Conservation (phyloP, 2,888 invertebrate genomes). For the Brachylomia viminalis region DNA sequence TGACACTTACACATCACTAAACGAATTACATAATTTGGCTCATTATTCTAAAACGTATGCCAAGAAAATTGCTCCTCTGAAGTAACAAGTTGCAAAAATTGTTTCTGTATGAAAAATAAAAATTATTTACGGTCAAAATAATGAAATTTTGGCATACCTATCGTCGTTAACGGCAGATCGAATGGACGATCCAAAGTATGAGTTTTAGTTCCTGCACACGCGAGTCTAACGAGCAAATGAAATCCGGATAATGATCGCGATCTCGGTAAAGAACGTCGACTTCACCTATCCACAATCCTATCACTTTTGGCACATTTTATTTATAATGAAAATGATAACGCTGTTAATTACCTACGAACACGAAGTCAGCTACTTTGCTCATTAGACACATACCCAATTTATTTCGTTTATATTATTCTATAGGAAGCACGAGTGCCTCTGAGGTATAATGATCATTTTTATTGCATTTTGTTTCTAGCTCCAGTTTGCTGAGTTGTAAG, state of each 20-base stretch:
- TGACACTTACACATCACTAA: conserved; percentile 77
- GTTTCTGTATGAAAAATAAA: conserved; percentile 58
- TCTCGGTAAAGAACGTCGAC: conserved; percentile 46
- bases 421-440: conserved; percentile 85
- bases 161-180: conserved; percentile 42
- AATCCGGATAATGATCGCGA: conserved; percentile 52
- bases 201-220: conserved; percentile 56
- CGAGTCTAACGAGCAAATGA: conserved; percentile 70
- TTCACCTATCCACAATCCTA: conserved; percentile 61
- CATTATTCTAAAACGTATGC: conserved; percentile 82
- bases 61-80: conserved; percentile 76
- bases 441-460: conserved; percentile 84
- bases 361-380: conserved; percentile 69
- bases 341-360: conserved; percentile 70
- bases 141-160: conserved; percentile 48
- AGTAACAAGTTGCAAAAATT: conserved; percentile 67
- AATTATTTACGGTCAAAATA: conserved; percentile 50
- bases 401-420: conserved; percentile 79
- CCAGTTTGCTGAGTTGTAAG: conserved; percentile 69
- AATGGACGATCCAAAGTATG: conserved; percentile 50
- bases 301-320: conserved; percentile 84
- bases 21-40: conserved; percentile 84
- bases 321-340: conserved; percentile 73
- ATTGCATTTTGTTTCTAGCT: conserved; percentile 79
- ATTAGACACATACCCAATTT: conserved; percentile 78